phyloP scores from a whole-genome alignment of 2,888 invertebrate species.

The Odontocolon sp. region DNA sequence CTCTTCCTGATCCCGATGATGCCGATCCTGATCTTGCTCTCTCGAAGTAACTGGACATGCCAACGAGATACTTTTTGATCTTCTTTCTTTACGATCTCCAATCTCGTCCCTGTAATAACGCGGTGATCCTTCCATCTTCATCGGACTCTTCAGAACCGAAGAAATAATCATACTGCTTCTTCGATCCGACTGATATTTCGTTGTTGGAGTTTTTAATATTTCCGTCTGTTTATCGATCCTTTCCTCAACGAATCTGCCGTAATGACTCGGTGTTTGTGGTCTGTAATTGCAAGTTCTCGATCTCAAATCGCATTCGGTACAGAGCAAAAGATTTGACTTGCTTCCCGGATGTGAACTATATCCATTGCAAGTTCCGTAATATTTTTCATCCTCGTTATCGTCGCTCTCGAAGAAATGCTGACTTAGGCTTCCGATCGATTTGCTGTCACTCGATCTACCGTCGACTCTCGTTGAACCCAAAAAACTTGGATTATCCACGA shows the following conservation, averaged over 20 bases:
- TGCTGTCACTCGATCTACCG: constrained; percentile 71
- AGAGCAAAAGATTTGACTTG: constrained; percentile 78
- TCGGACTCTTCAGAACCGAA: constrained; percentile 36
- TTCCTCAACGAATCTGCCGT: constrained; percentile 73
- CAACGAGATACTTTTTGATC: constrained; percentile 16
- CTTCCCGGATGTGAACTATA: constrained; percentile 77
- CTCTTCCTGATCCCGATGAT: constrained; percentile 1
- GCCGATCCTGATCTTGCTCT: not conserved
- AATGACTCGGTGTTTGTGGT: constrained; percentile 74
- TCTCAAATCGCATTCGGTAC: constrained; percentile 77
- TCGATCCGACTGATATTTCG: constrained; percentile 40
- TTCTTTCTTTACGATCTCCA: constrained; percentile 1
- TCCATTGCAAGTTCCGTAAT: constrained; percentile 76
- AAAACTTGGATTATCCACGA: constrained; percentile 52
- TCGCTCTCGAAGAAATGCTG: constrained; percentile 78
- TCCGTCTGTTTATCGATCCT: constrained; percentile 63
- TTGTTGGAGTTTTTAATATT: too few relatives aligned
- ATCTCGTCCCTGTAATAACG: constrained; percentile 6
- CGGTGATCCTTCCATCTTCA: constrained; percentile 37
- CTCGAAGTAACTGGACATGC: not conserved
- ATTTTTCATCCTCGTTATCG: constrained; percentile 65
- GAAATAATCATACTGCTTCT: constrained; percentile 5
- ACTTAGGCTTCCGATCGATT: constrained; percentile 78
- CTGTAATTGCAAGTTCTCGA: constrained; percentile 74
- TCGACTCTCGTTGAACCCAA: constrained; percentile 54